Evolutionary conservation across 2,113 vertebrate species (phyloP), one percentile per base, ranked within the genome.

Genomic region (Campylomormyrus tamandua): DNA sequence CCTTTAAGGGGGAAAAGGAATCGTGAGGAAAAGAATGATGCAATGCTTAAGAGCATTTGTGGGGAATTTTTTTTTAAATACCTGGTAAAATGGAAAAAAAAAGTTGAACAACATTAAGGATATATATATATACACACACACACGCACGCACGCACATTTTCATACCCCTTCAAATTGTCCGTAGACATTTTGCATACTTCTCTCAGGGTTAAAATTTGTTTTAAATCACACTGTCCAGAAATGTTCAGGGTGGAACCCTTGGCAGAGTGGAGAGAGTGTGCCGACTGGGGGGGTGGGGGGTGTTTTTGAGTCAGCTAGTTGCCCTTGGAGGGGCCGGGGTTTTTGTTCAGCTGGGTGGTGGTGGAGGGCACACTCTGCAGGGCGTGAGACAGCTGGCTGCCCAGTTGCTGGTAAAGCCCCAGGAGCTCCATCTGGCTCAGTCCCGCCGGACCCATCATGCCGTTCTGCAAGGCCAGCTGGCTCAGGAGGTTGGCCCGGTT

Each of bases 311-410:
- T 21, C 62, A 39, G 90, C 91, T 97, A 97, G 96, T 98, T 96
- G 94, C 97, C 97, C 95, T 97, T 97, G 92, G 98, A 98, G 91
- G 98, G 97, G 93, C 98, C 98, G 31, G 98, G 97, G 94, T 95
- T 98, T 95, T 98, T 99, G 96, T 96, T 96, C 95, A 97, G 95
- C 90, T 96, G 96, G 94, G 90, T 90, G 91, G 56, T 90, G 39
- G 89, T 45, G n/a, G 96, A 94, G 89, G 95, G 96, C 19, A 96
- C 96, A 70, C 96, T 95, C 92, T 97, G 97, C 87, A 98, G 91
- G 1, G 97, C 97, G 0, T 97, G 97, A 11, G 96, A 96, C 91
- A 96, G 96, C 93, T 97, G 93, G 46, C 94, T 95, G 45, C 95
- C 93, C 84, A 97, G 94, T 91, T 97, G 96, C 94, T 99, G 98